Conservation (phyloP, 1,140 invertebrate species). For the Venturia canescens region DNA sequence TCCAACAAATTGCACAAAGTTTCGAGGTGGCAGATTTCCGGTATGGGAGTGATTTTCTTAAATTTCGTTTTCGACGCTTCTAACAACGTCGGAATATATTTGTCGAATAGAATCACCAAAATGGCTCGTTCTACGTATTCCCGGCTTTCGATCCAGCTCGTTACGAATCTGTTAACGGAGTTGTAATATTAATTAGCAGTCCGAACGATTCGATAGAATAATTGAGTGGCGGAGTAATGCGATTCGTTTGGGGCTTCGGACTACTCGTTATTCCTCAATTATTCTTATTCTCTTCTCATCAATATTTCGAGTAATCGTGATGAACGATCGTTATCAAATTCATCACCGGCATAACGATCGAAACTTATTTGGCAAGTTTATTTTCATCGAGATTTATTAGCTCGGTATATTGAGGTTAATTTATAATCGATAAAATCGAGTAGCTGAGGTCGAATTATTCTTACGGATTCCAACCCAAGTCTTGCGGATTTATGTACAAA, state of each 20-base stretch:
- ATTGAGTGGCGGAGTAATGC: not conserved
- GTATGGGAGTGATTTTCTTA: constrained; percentile 94
- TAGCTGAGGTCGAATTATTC: constrained; percentile 59
- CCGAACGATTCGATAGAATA: no score
- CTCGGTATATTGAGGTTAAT: constrained; percentile 39
- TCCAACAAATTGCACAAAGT: constrained; percentile 94
- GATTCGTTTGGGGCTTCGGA: not conserved
- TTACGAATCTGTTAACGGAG: constrained; percentile 81
- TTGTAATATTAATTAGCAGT: not conserved
- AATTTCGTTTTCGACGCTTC: constrained; percentile 88
- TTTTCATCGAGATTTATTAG: not conserved
- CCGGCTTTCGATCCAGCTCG: constrained; percentile 94
- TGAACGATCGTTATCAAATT: not conserved
- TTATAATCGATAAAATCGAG: constrained; percentile 33
- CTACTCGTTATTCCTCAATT: no score
- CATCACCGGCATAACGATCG: not conserved
- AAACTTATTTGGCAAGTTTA: not conserved
- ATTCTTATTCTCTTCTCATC: no score
- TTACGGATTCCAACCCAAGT: constrained; percentile 98
- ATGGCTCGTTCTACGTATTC: constrained; percentile 86
- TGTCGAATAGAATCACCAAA: constrained; percentile 93
- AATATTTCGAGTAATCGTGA: no score
- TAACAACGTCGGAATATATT: constrained; percentile 92
- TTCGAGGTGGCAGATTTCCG: constrained; percentile 93
- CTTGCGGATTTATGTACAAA: constrained; percentile 93